Percentiles rank a stretch among this genome's conserved stretches.
Evolutionary conservation across 1,140 invertebrate genomes (phyloP).

Genomic region (Laupala kohalensis): DNA sequence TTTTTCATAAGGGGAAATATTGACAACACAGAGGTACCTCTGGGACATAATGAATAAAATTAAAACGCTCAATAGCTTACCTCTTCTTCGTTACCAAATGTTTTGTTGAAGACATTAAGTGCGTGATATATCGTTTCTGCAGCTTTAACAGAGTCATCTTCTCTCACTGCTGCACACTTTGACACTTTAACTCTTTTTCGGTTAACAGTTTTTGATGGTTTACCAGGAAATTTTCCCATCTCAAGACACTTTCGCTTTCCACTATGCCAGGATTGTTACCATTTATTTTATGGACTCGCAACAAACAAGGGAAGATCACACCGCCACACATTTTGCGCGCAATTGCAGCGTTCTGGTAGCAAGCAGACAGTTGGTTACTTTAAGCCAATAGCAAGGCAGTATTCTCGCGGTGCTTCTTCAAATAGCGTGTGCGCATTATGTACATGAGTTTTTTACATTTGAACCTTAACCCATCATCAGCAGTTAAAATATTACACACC

Average conservation of each 20-base stretch:
- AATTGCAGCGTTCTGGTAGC: slow-evolving; percentile 8
- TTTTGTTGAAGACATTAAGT: slow-evolving; percentile 30
- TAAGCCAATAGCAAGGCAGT: slow-evolving; percentile 1
- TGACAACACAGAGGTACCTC: too few relatives aligned
- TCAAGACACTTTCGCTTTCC: slow-evolving; percentile 17
- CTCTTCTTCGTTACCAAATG: slow-evolving; percentile 31
- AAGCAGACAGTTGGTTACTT: not conserved
- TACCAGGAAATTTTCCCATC: slow-evolving; percentile 65
- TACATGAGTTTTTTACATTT: not conserved
- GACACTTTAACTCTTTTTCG: slow-evolving; percentile 67
- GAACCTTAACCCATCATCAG: too few relatives aligned
- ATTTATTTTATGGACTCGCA: slow-evolving; percentile 7
- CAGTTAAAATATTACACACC: too few relatives aligned
- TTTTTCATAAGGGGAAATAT: too few relatives aligned
- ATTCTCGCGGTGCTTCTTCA: slow-evolving; percentile 6
- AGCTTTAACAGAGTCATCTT: slow-evolving; percentile 34
- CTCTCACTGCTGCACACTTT: slow-evolving; percentile 36
- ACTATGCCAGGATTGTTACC: slow-evolving; percentile 8
- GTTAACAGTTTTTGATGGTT: slow-evolving; percentile 69
- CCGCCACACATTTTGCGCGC: slow-evolving; percentile 6
- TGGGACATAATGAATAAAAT: not conserved
- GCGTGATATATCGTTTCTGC: slow-evolving; percentile 37
- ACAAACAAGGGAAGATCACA: slow-evolving; percentile 6
- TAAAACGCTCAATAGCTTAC: slow-evolving; percentile 18
- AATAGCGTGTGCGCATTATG: not conserved